A percentile compares a stretch with the other conserved stretches of the same genome.
phyloP scores from a whole-genome alignment of 2,888 invertebrate genomes.

The Rhamnusium bicolor region DNA sequence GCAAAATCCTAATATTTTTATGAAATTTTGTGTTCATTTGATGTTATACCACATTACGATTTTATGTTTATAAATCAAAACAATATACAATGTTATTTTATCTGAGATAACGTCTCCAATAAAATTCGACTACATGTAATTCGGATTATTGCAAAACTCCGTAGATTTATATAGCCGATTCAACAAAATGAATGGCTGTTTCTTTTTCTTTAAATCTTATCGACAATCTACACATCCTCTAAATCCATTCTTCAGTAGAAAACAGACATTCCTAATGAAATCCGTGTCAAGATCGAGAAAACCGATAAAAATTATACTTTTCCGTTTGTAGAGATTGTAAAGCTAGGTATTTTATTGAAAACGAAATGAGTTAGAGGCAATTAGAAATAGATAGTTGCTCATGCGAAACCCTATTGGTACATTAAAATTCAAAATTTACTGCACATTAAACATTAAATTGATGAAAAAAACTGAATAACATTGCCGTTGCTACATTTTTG shows the following conservation, averaged over 20 bases:
- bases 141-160: not conserved
- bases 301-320: not conserved
- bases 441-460: too few species aligned
- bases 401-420: too few species aligned
- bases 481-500: too few species aligned
- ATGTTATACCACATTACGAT: too few species aligned
- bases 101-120: not conserved
- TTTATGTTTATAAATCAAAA: too few species aligned
- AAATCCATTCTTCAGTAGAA: not conserved
- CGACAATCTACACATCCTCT: not conserved
- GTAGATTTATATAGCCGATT: not conserved
- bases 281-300: not conserved
- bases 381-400: too few species aligned
- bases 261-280: not conserved
- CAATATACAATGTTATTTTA: not conserved
- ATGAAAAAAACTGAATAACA: too few species aligned
- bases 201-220: conserved; percentile 1
- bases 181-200: not conserved
- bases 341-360: not conserved
- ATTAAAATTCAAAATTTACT: too few species aligned
- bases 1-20: too few species aligned
- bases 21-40: too few species aligned
- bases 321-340: not conserved
- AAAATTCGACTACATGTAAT: not conserved
- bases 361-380: not conserved